Percentiles rank a stretch among this genome's conserved stretches.
phyloP scores from a whole-genome alignment of 2,797 vertebrate species.

The Myotis pilosus region DNA sequence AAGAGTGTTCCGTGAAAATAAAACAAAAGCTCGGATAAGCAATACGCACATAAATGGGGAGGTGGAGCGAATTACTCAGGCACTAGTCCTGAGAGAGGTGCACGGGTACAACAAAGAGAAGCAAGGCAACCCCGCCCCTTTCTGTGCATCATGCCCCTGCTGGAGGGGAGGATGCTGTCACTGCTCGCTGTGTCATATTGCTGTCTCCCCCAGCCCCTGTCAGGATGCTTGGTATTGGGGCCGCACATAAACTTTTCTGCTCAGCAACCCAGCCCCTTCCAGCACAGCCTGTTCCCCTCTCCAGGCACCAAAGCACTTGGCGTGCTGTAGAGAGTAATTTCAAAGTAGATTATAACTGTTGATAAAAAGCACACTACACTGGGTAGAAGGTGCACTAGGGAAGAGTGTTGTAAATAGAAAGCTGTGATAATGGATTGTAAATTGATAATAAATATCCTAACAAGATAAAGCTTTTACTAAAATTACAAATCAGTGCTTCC shows the following conservation, averaged over 20 bases:
- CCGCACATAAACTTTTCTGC: not conserved
- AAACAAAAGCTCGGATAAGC: not conserved
- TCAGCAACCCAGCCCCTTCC: not conserved
- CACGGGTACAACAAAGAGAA: not conserved
- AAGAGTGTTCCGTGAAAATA: not conserved
- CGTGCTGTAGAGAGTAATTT: conserved; percentile 1
- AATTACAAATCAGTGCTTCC: not conserved
- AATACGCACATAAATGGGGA: not conserved
- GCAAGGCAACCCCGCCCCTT: not conserved
- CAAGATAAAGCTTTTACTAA: conserved; percentile 43
- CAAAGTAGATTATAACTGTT: conserved; percentile 22
- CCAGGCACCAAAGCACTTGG: not conserved
- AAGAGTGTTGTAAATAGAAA: conserved; percentile 28
- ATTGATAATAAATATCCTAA: conserved; percentile 8
- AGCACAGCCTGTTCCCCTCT: not conserved
- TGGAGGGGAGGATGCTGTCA: not conserved
- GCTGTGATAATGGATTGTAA: conserved; percentile 18
- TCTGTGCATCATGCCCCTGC: not conserved
- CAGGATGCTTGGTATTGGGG: not conserved
- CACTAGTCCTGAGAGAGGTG: not conserved
- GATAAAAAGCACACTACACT: conserved; percentile 21
- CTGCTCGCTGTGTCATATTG: accelerated
- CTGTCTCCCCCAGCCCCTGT: not conserved
- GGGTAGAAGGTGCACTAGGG: conserved; percentile 25
- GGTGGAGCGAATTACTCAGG: not conserved